Evolutionary conservation across 2,888 invertebrate species (phyloP).

Genomic region (Lasiommata megera): DNA sequence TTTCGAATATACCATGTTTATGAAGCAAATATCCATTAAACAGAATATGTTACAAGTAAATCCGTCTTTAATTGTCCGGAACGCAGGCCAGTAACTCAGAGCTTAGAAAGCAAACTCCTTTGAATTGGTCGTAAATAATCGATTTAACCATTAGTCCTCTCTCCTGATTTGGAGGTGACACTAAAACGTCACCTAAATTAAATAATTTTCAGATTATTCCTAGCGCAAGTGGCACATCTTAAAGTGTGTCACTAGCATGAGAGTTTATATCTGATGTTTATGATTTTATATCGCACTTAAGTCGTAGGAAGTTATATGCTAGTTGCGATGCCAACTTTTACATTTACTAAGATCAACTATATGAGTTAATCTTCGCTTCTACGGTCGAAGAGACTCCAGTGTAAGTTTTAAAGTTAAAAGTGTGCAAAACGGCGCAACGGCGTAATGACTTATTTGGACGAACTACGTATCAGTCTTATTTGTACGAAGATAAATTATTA

Average conservation of each 20-base stretch:
- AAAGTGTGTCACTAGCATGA: neutral
- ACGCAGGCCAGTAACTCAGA: slow-evolving; percentile 49
- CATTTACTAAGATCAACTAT: too few species aligned
- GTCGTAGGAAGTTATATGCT: neutral
- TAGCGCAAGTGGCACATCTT: slow-evolving; percentile 5
- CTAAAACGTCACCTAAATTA: slow-evolving; percentile 25
- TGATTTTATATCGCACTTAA: neutral
- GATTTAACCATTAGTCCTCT: slow-evolving; percentile 56
- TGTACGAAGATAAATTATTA: too few species aligned
- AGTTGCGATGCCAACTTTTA: neutral
- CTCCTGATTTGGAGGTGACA: slow-evolving; percentile 29
- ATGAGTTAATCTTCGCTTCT: too few species aligned
- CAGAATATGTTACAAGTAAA: slow-evolving; percentile 20
- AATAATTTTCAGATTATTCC: slow-evolving; percentile 34
- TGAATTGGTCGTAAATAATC: slow-evolving; percentile 52
- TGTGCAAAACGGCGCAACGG: too few species aligned
- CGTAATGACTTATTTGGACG: too few species aligned
- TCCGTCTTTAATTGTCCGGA: slow-evolving; percentile 28
- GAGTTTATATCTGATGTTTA: slow-evolving; percentile 3
- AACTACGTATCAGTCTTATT: too few species aligned
- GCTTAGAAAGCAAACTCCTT: slow-evolving; percentile 63
- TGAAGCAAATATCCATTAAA: slow-evolving; percentile 10
- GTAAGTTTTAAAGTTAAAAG: too few species aligned
- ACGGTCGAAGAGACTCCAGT: too few species aligned
- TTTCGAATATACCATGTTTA: slow-evolving; percentile 10